Base-by-base conservation (phyloP, 1,140 invertebrate species). In the Solenopsis fugax region DNA sequence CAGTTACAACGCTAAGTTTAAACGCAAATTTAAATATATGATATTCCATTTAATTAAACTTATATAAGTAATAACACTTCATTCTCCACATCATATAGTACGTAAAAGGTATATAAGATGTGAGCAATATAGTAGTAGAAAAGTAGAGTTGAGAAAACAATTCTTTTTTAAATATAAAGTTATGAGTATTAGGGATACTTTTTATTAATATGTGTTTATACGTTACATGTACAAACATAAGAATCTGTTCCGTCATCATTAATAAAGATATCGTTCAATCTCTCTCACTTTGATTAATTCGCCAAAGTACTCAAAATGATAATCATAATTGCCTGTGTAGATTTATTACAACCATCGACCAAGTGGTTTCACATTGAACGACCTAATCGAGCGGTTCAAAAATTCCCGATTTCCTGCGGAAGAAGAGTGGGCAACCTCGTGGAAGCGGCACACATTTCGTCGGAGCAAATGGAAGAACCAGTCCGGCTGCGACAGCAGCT, bases 401-500 rank as follows among this genome's bases (percentile, higher is more conserved):
- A 84, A 73, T 64, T 52, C 37, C 12, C 87, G 50, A 87, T 86
- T 90, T 87, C 71, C 71, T 52, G 34, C 21, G 34, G 21, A 50
- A 75, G 13, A 24, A 45, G 13, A 50, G 29, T 29, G 37, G 56
- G 34, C 18, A 73, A 37, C 21, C 50, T 73, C 2, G 41, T 41
- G 73, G 45, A 85, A 58, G 64, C 34, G 41, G 45, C 41, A 58
- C 72, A 58, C 71, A 88, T 76, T 87, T 77, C 41, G 48, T 75
- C 29, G 12, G n/a, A 67, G 65, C 72, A 85, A 90, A 87, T 60
- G 50, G 58, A 56, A 65, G 41, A 37, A 21, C 60, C 37, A 13
- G 45, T 41, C 60, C 34, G 71, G 69, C 73, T 77, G 62, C 64
- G 67, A 72, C 81, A 75, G 84, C 89, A 89, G 64, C 81, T 78